Conservation (phyloP, 2,797 vertebrate genomes). For the Sebastiscus tertius region DNA sequence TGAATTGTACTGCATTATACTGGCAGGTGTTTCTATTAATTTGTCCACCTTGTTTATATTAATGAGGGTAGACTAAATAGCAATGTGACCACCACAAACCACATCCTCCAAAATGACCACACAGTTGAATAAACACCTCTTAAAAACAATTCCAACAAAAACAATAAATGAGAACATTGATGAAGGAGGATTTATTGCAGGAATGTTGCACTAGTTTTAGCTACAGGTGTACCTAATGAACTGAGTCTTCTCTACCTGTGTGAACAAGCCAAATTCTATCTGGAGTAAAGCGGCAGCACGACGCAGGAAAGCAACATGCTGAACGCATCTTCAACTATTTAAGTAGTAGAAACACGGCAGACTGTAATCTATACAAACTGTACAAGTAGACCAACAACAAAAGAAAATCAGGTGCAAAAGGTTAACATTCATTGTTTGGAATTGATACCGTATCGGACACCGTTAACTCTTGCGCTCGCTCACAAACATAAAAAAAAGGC, state of each 20-base stretch:
- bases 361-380: conserved; percentile 21
- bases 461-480: not conserved
- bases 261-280: not conserved
- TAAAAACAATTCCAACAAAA: not conserved
- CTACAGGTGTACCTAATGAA: not conserved
- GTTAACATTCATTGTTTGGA: conserved; percentile 4
- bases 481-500: conserved; percentile 9
- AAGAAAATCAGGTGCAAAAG: conserved; percentile 19
- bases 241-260: not conserved
- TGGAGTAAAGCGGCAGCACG: not conserved
- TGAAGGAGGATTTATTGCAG: not conserved
- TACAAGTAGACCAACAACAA: conserved; percentile 9
- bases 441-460: not conserved
- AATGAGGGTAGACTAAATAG: not conserved
- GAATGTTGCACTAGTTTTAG: not conserved
- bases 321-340: not conserved
- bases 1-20: not conserved
- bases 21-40: not conserved
- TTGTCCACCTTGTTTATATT: not conserved
- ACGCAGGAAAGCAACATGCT: not conserved
- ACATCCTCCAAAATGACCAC: not conserved
- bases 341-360: not conserved
- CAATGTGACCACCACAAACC: not conserved
- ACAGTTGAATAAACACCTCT: not conserved
- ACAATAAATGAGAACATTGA: not conserved